Evolutionary conservation across 2,113 vertebrate species (phyloP).

Genomic region (Prochilodus magdalenae): DNA sequence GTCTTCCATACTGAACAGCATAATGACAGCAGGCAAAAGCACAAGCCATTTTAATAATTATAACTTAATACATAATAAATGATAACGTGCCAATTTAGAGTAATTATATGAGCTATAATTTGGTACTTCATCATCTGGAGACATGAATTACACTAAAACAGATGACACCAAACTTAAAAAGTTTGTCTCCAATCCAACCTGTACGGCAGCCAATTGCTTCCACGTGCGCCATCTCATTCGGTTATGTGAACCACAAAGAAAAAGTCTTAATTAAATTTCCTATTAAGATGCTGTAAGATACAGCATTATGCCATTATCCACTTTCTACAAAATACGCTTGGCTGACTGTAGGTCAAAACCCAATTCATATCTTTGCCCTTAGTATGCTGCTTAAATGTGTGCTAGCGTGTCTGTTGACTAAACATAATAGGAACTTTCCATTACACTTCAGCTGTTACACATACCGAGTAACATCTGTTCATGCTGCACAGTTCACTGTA

Average conservation of each 20-base stretch:
- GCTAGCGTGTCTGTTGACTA: neutral
- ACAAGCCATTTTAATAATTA: neutral
- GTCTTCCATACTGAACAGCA: neutral
- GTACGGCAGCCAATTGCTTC: slow-evolving; percentile 31
- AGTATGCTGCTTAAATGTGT: neutral
- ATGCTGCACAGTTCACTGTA: neutral
- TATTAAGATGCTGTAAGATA: slow-evolving; percentile 20
- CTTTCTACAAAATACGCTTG: neutral
- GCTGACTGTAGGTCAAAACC: neutral
- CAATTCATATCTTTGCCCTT: neutral
- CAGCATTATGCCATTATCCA: neutral
- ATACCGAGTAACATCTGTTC: neutral
- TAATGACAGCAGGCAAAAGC: neutral
- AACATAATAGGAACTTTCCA: slow-evolving; percentile 10
- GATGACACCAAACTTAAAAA: slow-evolving; percentile 2
- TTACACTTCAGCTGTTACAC: neutral
- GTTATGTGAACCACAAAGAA: slow-evolving; percentile 26
- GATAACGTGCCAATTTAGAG: slow-evolving; percentile 2
- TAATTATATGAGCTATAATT: neutral
- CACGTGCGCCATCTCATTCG: slow-evolving; percentile 43
- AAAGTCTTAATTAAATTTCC: slow-evolving; percentile 23
- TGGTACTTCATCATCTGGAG: slow-evolving; percentile 9
- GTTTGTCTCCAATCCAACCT: neutral
- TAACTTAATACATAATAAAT: slow-evolving; percentile 1
- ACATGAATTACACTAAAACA: neutral